Evolutionary conservation across 2,888 invertebrate species (phyloP).

Genomic region (Polyommatus icarus): DNA sequence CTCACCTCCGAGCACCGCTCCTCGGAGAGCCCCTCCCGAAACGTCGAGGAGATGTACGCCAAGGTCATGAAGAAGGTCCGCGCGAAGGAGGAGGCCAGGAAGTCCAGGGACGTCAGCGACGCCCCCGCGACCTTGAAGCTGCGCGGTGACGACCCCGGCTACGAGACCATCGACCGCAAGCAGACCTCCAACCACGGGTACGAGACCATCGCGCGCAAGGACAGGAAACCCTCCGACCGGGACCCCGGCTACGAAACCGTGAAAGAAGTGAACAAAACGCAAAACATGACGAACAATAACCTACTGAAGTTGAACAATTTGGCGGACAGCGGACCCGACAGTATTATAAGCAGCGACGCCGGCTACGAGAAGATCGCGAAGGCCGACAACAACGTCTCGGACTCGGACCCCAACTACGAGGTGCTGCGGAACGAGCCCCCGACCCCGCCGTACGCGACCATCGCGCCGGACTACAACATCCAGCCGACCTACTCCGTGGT

Average conservation of each 20-base stretch:
- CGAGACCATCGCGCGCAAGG: slow-evolving; percentile 78
- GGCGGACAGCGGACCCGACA: slow-evolving; percentile 80
- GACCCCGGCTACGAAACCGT: slow-evolving; percentile 85
- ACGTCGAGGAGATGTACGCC: slow-evolving; percentile 94
- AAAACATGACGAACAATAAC: slow-evolving; percentile 58
- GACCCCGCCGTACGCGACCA: slow-evolving; percentile 73
- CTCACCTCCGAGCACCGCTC: slow-evolving; percentile 62
- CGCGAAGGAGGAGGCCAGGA: slow-evolving; percentile 59
- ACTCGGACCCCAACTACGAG: slow-evolving; percentile 90
- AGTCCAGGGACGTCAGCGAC: slow-evolving; percentile 59
- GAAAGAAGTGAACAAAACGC: slow-evolving; percentile 61
- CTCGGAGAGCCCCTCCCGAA: slow-evolving; percentile 82
- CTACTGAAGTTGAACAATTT: slow-evolving; percentile 59
- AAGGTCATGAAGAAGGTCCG: slow-evolving; percentile 89
- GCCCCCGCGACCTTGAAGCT: slow-evolving; percentile 52
- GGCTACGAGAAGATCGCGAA: slow-evolving; percentile 86
- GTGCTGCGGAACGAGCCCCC: slow-evolving; percentile 82
- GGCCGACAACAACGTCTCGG: slow-evolving; percentile 74
- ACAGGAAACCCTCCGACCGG: slow-evolving; percentile 66
- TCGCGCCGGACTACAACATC: slow-evolving; percentile 66
- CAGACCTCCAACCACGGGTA: slow-evolving; percentile 79
- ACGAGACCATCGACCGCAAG: slow-evolving; percentile 74
- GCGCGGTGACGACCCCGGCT: slow-evolving; percentile 74
- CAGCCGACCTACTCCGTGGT: slow-evolving; percentile 79
- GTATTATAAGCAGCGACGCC: slow-evolving; percentile 83